A percentile compares a stretch with the other conserved stretches of the same genome.
Evolutionary conservation across 2,113 vertebrate genomes (phyloP).

Genomic region (Spermophilus dauricus): DNA sequence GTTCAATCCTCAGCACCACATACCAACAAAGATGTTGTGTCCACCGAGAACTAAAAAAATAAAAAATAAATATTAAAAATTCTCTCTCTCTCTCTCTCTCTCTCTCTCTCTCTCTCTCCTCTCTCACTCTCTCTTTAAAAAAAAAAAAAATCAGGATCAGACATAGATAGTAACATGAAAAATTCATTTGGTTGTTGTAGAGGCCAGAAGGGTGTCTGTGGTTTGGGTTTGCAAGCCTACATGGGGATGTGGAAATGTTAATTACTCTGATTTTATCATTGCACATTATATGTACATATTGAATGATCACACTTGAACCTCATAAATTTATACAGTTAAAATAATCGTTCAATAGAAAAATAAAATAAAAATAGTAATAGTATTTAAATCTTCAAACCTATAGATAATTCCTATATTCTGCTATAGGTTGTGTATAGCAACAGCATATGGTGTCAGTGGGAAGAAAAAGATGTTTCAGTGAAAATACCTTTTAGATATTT

Average conservation of each 20-base stretch:
- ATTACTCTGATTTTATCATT: not conserved
- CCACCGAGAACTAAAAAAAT: too few relatives aligned
- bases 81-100: too few relatives aligned
- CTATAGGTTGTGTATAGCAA: not conserved
- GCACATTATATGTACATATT: not conserved
- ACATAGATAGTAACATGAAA: not conserved
- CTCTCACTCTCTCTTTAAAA: too few relatives aligned
- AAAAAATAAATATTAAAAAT: too few relatives aligned
- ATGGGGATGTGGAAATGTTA: not conserved
- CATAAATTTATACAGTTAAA: not conserved
- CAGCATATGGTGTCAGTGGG: not conserved
- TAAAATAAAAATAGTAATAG: not conserved
- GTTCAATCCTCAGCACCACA: too few relatives aligned
- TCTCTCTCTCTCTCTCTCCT: too few relatives aligned
- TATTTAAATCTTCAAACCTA: not conserved
- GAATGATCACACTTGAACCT: not conserved
- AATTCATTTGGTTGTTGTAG: not conserved
- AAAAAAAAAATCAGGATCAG: not conserved
- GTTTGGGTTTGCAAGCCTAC: not conserved
- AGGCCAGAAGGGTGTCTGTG: not conserved
- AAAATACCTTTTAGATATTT: not conserved
- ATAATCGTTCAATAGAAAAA: not conserved
- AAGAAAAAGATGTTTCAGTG: not conserved
- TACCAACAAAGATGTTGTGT: too few relatives aligned
- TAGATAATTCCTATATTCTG: not conserved